Conservation (phyloP, 2,888 invertebrate genomes). For the Oxyscelio sp. region DNA sequence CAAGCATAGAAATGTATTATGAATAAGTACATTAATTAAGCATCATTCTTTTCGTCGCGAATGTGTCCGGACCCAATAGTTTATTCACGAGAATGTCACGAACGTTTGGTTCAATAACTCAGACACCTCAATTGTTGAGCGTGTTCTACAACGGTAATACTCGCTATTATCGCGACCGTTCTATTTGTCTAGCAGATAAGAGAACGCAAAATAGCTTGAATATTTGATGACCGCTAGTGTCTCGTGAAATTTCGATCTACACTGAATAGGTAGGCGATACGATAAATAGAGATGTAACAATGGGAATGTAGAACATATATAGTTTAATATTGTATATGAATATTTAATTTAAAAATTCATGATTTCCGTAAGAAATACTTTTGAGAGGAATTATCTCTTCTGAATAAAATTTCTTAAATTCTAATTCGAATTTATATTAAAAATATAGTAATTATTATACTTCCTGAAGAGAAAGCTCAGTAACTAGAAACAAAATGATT, state of each 20-base stretch:
- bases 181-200: conserved; percentile 70
- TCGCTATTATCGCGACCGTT: conserved; percentile 63
- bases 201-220: conserved; percentile 70
- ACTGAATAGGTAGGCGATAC: conserved; percentile 40
- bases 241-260: conserved; percentile 63
- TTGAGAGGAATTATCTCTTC: too few relatives aligned
- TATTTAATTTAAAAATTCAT: too few relatives aligned
- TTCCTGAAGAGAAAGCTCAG: too few relatives aligned
- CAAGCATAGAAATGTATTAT: conserved; percentile 37
- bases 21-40: conserved; percentile 30
- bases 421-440: too few relatives aligned
- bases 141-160: conserved; percentile 69
- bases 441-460: too few relatives aligned
- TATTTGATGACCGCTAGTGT: conserved; percentile 66
- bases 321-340: background rate
- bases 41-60: conserved; percentile 40
- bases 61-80: conserved; percentile 60
- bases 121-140: conserved; percentile 68
- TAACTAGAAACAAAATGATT: too few relatives aligned
- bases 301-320: background rate
- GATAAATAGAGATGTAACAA: conserved; percentile 35
- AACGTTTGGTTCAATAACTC: conserved; percentile 74
- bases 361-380: too few relatives aligned
- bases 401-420: too few relatives aligned
- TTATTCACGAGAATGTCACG: conserved; percentile 74